These are phyloP conservation scores for Caenorhabditis auriculariae DNA, from an alignment of 2,888 invertebrate genomes.

Conservation along the genomic window DNA sequence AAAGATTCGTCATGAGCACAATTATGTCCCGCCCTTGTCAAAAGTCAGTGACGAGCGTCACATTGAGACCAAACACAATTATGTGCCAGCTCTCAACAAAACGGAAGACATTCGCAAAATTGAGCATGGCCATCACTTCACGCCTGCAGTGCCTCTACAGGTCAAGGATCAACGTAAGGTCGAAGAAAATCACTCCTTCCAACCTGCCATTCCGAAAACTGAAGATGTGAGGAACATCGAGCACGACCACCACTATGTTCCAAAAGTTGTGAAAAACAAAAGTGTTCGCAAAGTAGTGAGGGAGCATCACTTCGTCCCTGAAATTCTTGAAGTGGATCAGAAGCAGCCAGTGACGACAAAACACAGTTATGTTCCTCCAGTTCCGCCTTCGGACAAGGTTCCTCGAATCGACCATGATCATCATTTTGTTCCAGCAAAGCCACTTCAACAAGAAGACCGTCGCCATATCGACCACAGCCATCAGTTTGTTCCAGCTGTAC, in stretches of 20 bases:
- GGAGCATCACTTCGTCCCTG: slow-evolving; percentile 11
- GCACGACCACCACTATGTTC: slow-evolving; percentile 18
- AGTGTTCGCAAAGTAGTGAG: slow-evolving; percentile 3
- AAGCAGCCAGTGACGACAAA: slow-evolving; percentile 1
- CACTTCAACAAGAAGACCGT: no score
- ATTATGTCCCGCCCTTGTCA: not conserved
- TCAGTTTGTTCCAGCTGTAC: not conserved
- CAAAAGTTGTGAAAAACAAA: slow-evolving; percentile 6
- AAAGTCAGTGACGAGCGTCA: not conserved
- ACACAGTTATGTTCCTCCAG: not conserved
- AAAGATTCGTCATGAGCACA: not conserved
- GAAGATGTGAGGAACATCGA: slow-evolving; percentile 5
- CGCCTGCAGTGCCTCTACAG: slow-evolving; percentile 5
- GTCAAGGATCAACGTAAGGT: slow-evolving; percentile 7
- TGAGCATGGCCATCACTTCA: slow-evolving; percentile 14
- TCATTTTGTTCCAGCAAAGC: slow-evolving; percentile 12
- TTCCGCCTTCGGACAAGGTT: not conserved
- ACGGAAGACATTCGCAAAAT: not conserved
- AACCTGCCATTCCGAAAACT: slow-evolving; percentile 8
- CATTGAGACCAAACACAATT: not conserved
- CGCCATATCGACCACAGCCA: no score
- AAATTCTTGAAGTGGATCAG: slow-evolving; percentile 3
- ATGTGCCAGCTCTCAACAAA: not conserved
- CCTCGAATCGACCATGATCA: slow-evolving; percentile 1
- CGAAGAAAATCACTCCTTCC: slow-evolving; percentile 15